phyloP scores from a whole-genome alignment of 2,113 vertebrate species.

The Poeciliopsis occidentalis region DNA sequence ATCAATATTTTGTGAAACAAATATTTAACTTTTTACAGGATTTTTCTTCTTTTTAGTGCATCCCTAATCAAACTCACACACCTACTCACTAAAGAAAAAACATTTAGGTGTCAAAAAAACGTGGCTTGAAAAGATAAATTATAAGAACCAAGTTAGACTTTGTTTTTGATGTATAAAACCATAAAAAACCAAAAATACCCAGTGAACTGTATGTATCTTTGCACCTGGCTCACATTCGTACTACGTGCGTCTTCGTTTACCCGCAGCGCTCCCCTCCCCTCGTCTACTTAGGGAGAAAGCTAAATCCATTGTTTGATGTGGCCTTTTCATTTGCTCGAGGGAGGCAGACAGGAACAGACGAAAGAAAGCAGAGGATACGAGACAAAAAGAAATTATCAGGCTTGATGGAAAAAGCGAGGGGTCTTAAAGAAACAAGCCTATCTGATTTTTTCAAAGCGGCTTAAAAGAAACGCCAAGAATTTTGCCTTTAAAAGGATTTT shows the following conservation, averaged over 20 bases:
- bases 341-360: conserved; percentile 4
- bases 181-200: not conserved
- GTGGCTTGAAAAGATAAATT: not conserved
- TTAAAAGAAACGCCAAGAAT: not conserved
- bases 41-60: not conserved
- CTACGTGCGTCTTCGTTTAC: conserved; percentile 8
- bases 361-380: conserved; percentile 22
- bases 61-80: not conserved
- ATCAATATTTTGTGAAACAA: not conserved
- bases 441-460: not conserved
- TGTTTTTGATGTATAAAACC: not conserved
- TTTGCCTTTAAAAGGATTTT: too few species aligned
- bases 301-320: conserved; percentile 63
- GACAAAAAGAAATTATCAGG: conserved; percentile 25
- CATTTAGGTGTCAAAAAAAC: not conserved
- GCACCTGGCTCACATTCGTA: not conserved
- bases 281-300: conserved; percentile 36
- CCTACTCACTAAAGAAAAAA: not conserved
- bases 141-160: not conserved
- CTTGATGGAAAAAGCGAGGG: not conserved
- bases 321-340: conserved; percentile 51
- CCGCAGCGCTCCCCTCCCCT: conserved; percentile 20
- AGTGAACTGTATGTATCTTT: not conserved
- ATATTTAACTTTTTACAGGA: not conserved
- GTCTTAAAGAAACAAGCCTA: not conserved